These are phyloP conservation scores for Sipha flava DNA, from an alignment of 1,140 invertebrate species.

Conservation along the genomic window DNA sequence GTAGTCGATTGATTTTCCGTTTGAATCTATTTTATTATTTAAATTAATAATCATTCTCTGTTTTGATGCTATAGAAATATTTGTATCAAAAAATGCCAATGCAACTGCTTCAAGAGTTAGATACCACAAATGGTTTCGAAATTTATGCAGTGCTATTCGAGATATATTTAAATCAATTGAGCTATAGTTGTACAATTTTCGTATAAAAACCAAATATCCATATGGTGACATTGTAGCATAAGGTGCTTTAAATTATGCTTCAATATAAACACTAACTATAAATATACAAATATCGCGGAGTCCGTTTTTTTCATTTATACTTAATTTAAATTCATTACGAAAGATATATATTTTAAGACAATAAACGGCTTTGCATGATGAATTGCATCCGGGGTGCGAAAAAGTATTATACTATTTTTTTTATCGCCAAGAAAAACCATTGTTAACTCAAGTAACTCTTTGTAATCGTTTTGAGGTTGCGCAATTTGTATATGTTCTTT, in stretches of 20 bases:
- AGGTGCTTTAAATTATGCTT: not conserved
- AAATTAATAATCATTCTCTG: not conserved
- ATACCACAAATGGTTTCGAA: not conserved
- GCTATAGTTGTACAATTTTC: not conserved
- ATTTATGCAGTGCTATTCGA: not conserved
- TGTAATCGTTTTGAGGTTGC: slow-evolving; percentile 41
- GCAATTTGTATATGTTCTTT: slow-evolving; percentile 1
- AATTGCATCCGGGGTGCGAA: slow-evolving; percentile 39
- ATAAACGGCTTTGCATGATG: slow-evolving; percentile 42
- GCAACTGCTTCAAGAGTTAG: not conserved
- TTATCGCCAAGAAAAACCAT: slow-evolving; percentile 42
- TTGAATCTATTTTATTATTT: not conserved
- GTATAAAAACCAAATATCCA: not conserved
- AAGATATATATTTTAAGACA: not conserved
- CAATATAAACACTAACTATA: not conserved
- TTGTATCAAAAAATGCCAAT: not conserved
- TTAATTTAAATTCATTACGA: not conserved
- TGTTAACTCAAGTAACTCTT: slow-evolving; percentile 43
- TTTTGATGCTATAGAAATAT: not conserved
- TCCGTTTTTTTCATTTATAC: not conserved
- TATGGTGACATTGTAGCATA: not conserved
- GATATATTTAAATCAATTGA: not conserved
- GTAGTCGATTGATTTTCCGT: not conserved
- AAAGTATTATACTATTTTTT: slow-evolving; percentile 38
- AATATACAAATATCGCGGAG: not conserved